Evolutionary conservation across 2,113 vertebrate species (phyloP).

Genomic region (Elaphurus davidianus): DNA sequence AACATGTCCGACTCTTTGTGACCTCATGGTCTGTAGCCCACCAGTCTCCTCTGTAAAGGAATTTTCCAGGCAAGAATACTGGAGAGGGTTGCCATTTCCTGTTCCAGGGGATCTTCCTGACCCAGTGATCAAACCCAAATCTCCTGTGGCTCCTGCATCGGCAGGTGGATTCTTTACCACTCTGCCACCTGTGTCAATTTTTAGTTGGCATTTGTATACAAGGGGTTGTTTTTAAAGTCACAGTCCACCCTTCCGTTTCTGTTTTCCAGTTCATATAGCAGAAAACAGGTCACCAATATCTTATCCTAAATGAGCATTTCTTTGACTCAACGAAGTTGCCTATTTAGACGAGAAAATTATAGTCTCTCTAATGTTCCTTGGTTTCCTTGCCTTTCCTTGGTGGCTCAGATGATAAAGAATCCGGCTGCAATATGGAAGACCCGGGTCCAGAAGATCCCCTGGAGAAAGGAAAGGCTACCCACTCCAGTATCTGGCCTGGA

Average conservation of each 20-base stretch:
- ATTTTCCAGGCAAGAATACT: neutral
- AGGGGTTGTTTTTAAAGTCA: neutral
- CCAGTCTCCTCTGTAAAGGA: neutral
- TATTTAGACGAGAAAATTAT: neutral
- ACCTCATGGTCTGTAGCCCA: neutral
- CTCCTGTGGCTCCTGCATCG: neutral
- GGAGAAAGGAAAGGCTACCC: neutral
- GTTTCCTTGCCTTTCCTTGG: neutral
- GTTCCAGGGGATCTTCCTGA: neutral
- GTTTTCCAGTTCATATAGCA: neutral
- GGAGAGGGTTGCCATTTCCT: neutral
- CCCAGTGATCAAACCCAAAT: neutral
- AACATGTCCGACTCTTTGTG: neutral
- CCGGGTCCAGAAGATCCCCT: neutral
- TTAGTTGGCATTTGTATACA: neutral
- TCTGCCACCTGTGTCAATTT: neutral
- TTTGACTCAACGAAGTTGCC: neutral
- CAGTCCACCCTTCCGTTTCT: neutral
- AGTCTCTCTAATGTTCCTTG: neutral
- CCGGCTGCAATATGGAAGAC: fast-evolving
- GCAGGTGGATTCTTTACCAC: neutral
- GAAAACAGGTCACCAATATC: neutral
- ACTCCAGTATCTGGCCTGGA: neutral
- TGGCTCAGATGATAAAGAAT: neutral
- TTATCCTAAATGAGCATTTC: neutral